phyloP scores from a whole-genome alignment of 2,113 vertebrate genomes.

The Paramormyrops kingsleyae region DNA sequence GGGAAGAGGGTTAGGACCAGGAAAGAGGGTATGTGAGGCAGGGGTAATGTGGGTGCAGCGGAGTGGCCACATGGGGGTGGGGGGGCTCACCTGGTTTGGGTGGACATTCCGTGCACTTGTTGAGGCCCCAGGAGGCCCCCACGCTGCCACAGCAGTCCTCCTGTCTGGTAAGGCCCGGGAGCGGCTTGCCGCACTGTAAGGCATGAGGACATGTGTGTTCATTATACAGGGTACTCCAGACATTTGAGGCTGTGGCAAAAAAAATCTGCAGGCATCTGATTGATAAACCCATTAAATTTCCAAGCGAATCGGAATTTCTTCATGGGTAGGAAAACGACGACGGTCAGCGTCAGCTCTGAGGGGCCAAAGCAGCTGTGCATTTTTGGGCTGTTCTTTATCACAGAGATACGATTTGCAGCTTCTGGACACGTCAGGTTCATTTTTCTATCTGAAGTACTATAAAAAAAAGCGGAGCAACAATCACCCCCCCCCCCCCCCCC shows the following conservation, averaged over 20 bases:
- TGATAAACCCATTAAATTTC: slow-evolving; percentile 38
- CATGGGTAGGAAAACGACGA: slow-evolving; percentile 27
- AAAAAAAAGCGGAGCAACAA: neutral
- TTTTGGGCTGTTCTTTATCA: neutral
- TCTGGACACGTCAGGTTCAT: neutral
- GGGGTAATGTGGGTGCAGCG: neutral
- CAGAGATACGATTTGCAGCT: neutral
- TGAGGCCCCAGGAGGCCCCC: slow-evolving; percentile 81
- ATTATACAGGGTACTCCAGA: neutral
- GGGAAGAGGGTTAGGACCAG: neutral
- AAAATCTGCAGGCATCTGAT: slow-evolving; percentile 30
- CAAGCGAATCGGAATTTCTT: slow-evolving; percentile 34
- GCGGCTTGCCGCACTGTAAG: slow-evolving; percentile 78
- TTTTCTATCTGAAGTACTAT: neutral
- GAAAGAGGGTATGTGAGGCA: neutral
- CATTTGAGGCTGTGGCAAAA: neutral
- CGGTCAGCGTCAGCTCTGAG: neutral
- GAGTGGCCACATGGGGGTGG: neutral
- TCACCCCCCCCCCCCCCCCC: too few relatives aligned
- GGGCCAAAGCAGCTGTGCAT: neutral
- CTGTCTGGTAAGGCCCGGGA: slow-evolving; percentile 77
- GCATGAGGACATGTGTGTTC: slow-evolving; percentile 30
- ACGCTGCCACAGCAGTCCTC: slow-evolving; percentile 92
- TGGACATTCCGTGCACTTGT: slow-evolving; percentile 78
- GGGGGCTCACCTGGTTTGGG: slow-evolving; percentile 76